phyloP scores from a whole-genome alignment of 1,140 invertebrate genomes.

The Drosophila azteca region DNA sequence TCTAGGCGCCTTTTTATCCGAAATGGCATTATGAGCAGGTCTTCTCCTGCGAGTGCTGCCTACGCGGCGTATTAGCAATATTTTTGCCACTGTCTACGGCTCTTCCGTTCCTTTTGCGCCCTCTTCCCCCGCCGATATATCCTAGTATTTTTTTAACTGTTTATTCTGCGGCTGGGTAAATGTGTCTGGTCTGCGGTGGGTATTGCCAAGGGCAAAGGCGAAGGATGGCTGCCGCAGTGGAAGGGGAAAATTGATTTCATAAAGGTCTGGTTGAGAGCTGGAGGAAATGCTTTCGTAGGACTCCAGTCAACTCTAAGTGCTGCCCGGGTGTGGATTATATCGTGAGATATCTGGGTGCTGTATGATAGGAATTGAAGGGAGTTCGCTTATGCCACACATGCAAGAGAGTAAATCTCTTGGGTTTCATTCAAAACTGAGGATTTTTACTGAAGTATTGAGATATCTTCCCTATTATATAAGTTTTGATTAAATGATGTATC shows the following conservation, averaged over 20 bases:
- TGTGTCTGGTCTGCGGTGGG: conserved; percentile 60
- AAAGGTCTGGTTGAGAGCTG: conserved; percentile 34
- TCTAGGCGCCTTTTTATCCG: conserved; percentile 60
- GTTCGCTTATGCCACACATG: not conserved
- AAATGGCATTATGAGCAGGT: conserved; percentile 75
- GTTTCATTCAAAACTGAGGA: no score
- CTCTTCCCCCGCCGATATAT: conserved; percentile 2
- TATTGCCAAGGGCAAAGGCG: not conserved
- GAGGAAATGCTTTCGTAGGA: conserved; percentile 3
- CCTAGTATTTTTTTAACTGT: conserved; percentile 36
- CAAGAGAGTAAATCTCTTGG: no score
- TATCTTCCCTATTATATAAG: no score
- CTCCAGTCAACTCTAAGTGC: not conserved
- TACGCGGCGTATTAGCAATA: conserved; percentile 76
- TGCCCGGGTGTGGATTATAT: not conserved
- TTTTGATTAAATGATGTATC: no score
- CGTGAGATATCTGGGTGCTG: not conserved
- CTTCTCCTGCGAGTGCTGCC: conserved; percentile 63
- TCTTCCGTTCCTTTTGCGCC: conserved; percentile 39
- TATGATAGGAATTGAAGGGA: not conserved
- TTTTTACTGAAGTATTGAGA: no score
- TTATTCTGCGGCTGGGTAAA: conserved; percentile 59
- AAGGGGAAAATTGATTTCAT: conserved; percentile 63
- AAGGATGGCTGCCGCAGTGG: conserved; percentile 13
- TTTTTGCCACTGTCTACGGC: conserved; percentile 69